Conservation (phyloP, 2,113 vertebrate species). For the Melanerpes aurifrons region DNA sequence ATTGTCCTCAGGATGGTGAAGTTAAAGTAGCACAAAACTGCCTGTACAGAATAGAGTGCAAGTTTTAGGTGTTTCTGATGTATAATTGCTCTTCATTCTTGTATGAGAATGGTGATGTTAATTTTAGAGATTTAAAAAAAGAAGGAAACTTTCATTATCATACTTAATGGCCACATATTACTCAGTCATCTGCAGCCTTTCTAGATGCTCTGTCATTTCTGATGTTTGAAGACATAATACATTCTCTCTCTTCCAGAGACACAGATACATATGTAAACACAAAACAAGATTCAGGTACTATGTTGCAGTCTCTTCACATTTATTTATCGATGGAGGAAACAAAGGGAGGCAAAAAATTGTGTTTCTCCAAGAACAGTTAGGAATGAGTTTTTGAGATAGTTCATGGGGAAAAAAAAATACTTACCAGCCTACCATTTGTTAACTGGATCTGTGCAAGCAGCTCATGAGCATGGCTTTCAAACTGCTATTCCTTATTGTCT, state of each 20-base stretch:
- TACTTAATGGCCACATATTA: slow-evolving; percentile 34
- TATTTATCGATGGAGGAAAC: background rate
- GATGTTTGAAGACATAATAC: slow-evolving; percentile 2
- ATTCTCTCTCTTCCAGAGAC: background rate
- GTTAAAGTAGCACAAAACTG: slow-evolving; percentile 14
- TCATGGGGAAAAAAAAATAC: background rate
- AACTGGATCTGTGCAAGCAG: slow-evolving; percentile 26
- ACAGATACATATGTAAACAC: background rate
- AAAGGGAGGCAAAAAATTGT: background rate
- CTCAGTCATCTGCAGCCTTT: slow-evolving; percentile 13
- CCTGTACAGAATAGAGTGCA: background rate
- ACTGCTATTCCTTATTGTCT: slow-evolving; percentile 59
- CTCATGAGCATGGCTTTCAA: slow-evolving; percentile 45
- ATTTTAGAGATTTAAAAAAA: slow-evolving; percentile 53
- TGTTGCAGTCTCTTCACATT: background rate
- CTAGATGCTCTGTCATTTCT: slow-evolving; percentile 26
- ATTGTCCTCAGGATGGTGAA: background rate
- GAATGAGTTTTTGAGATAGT: background rate
- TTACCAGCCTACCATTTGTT: slow-evolving; percentile 27
- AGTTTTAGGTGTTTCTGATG: slow-evolving; percentile 28
- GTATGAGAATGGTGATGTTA: slow-evolving; percentile 50
- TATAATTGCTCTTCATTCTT: slow-evolving; percentile 36
- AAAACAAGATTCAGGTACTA: background rate
- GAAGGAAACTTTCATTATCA: slow-evolving; percentile 40
- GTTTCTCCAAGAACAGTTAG: background rate